A percentile compares a stretch with the other conserved stretches of the same genome.
Conservation (phyloP, 2,113 vertebrate species). For the Nyctibius bracteatus region DNA sequence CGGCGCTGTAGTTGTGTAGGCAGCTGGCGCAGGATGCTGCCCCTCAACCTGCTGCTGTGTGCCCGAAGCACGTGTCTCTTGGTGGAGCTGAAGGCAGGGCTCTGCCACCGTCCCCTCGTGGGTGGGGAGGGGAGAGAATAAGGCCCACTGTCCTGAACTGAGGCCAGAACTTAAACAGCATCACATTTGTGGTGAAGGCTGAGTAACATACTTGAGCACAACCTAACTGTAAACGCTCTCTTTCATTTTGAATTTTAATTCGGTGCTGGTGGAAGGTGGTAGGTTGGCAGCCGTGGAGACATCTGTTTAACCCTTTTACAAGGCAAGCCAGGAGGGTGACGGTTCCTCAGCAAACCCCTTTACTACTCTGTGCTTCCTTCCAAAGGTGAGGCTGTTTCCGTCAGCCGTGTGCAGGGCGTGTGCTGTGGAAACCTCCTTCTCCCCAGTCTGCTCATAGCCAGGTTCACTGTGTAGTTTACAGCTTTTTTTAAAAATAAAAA, state of each 20-base stretch:
- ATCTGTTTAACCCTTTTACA: background rate
- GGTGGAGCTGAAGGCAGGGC: background rate
- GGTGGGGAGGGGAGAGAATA: background rate
- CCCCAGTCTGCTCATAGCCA: rapidly evolving
- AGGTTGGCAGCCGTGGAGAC: background rate
- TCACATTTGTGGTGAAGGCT: background rate
- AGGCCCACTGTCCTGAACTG: rapidly evolving
- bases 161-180: background rate
- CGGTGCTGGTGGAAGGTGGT: rapidly evolving
- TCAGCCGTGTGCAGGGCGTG: background rate
- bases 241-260: background rate
- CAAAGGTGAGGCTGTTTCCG: background rate
- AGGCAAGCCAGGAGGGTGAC: background rate
- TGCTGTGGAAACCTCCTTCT: background rate
- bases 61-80: background rate
- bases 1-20: background rate
- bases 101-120: background rate
- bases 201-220: background rate
- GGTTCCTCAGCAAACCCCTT: background rate
- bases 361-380: background rate
- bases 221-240: background rate
- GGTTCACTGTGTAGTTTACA: background rate
- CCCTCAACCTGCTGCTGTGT: background rate
- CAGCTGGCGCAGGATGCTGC: background rate
- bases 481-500: background rate